These are phyloP conservation scores for Microctenopoma steveboyesi DNA, from an alignment of 2,797 vertebrate genomes.

Conservation along the genomic window DNA sequence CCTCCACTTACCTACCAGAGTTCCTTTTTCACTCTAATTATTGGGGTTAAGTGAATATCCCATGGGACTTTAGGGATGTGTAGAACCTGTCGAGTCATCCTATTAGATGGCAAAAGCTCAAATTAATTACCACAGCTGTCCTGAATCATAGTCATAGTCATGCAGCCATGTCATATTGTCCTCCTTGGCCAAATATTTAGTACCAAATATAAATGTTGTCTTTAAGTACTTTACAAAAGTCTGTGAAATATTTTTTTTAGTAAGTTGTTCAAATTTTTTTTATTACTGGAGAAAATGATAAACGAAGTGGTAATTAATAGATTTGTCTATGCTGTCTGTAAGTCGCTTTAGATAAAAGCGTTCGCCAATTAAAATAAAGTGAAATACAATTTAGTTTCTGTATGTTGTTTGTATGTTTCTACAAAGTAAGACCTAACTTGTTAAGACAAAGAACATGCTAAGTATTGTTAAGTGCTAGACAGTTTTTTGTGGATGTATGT, in stretches of 20 bases:
- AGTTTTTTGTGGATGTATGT: too few species aligned
- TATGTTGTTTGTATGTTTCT: too few species aligned
- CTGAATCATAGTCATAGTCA: not conserved
- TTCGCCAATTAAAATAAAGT: too few species aligned
- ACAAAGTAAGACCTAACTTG: too few species aligned
- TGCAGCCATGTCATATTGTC: not conserved
- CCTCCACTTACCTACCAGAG: constrained; percentile 42
- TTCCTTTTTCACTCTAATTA: constrained; percentile 69
- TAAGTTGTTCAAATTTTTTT: not conserved
- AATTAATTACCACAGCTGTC: constrained; percentile 11
- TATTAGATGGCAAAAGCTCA: constrained; percentile 8
- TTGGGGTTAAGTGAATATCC: constrained; percentile 69
- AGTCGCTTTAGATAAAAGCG: too few species aligned
- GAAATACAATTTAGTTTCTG: too few species aligned
- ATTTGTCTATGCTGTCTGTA: not conserved
- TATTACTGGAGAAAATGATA: not conserved
- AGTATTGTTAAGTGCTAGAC: too few species aligned
- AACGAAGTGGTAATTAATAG: not conserved
- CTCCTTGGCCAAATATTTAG: not conserved
- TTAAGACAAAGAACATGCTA: too few species aligned
- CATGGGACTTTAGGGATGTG: constrained; percentile 30
- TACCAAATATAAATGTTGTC: not conserved
- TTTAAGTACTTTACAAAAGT: not conserved
- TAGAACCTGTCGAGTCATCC: constrained; percentile 37
- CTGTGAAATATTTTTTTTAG: not conserved